Conservation (phyloP, 2,797 vertebrate species). For the Lithobates pipiens region DNA sequence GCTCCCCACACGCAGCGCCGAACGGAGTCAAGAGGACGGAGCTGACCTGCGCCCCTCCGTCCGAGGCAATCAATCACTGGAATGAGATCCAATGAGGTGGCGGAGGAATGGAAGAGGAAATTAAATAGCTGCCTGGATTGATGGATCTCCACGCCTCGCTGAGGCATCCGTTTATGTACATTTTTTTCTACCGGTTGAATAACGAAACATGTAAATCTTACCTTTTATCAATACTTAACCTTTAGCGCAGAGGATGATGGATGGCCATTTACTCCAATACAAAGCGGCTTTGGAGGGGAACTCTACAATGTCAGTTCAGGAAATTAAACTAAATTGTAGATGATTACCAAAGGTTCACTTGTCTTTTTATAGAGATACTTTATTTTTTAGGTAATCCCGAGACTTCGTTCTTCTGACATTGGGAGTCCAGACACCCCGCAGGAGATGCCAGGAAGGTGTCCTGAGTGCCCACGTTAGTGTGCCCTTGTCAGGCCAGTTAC, state of each 20-base stretch:
- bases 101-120: constrained; percentile 63
- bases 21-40: constrained; percentile 64
- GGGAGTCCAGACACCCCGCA: no score
- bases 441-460: no score
- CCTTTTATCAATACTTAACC: background rate
- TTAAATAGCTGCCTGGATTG: constrained; percentile 65
- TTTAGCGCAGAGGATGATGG: background rate
- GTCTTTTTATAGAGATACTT: no score
- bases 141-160: constrained; percentile 53
- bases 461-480: no score
- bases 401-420: no score
- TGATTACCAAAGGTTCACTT: no score
- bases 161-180: background rate
- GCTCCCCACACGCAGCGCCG: constrained; percentile 3
- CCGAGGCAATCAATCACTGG: constrained; percentile 70
- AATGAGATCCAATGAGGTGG: constrained; percentile 66
- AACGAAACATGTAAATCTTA: background rate
- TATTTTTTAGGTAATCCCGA: no score
- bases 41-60: constrained; percentile 69
- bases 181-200: background rate
- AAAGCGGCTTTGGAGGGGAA: no score
- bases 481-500: no score
- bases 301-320: no score
- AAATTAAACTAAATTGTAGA: no score
- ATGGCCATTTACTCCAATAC: background rate